Base-by-base conservation (phyloP, 2,888 invertebrate genomes). In the Timema podura region DNA sequence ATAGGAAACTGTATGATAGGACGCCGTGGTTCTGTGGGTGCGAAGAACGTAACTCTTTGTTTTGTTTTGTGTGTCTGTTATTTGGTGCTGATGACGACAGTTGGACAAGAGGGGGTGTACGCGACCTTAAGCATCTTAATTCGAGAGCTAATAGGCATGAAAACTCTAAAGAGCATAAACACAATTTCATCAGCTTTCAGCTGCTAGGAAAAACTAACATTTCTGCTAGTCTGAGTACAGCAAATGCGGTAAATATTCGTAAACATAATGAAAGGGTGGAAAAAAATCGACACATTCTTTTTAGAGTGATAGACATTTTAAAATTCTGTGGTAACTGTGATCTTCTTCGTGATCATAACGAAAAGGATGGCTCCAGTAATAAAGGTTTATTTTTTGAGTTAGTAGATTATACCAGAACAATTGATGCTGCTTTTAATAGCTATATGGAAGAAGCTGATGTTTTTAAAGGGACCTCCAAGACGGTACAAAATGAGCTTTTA, bases 11-110 rank as follows among this genome's bases (percentile, higher is more conserved):
- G 30, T 16, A 6, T 2, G 10, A 11, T 59, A 7, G 9, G 44
- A 59, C 15, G 15, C 7, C 16, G 2, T 59, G 59, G 59, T 59
- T 51, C 69, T 57, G 51, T 75, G 69, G 47, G 71, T 13, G 65
- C 6, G 59, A 59, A 44, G 16, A 15, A 13, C n/a, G 11, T 44
- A n/a, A 16, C 6, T 11, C 59, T 1, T 15, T 59, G 15, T 30
- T 30, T 30, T 30, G 30, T 30, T 30, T 30, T 3, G 30, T 30
- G 30, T 30, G 30, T 30, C 3, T 59, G 16, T 44, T 16, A 44
- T 59, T 59, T 59, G 10, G 59, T 15, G 59, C n/a, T 6, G 7
- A 13, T 0, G 59, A 59, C 11, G 59, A 59, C 6, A 16, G 59
- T 59, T 59, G 59, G 59, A 59, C 59, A 59, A 59, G 15, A 11